Conservation (phyloP, 2,113 vertebrate species). For the Columba janthina region DNA sequence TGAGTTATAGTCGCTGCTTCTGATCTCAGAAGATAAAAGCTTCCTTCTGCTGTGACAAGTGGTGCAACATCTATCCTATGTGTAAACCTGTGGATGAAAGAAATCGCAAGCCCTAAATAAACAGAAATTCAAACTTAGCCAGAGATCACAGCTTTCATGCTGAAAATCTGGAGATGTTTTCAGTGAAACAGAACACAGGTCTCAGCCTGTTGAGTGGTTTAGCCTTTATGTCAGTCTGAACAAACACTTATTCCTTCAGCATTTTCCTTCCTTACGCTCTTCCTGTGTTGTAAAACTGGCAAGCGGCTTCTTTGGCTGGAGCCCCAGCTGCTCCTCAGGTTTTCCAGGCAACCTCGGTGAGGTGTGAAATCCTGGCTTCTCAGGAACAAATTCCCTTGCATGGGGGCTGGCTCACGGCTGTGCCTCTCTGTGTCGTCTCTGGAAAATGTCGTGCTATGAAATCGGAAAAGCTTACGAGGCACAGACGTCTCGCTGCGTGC, state of each 20-base stretch:
- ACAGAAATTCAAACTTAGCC: neutral
- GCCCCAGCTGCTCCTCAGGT: neutral
- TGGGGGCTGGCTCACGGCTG: neutral
- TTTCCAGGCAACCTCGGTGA: neutral
- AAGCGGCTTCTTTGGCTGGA: neutral
- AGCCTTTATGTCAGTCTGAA: neutral
- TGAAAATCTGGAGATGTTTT: neutral
- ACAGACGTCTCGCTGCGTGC: accelerated
- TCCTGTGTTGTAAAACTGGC: neutral
- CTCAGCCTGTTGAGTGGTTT: neutral
- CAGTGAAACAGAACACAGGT: neutral
- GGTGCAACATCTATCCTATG: neutral
- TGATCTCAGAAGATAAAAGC: neutral
- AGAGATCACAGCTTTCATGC: neutral
- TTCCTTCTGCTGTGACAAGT: neutral
- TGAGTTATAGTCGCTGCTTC: neutral
- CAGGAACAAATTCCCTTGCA: neutral
- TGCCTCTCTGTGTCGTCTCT: accelerated
- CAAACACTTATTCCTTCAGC: neutral
- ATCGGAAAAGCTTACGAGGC: neutral
- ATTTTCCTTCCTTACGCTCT: neutral
- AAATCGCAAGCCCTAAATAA: neutral
- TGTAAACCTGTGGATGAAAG: neutral
- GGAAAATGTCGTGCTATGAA: neutral
- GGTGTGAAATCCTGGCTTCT: neutral